Evolutionary conservation across 2,797 vertebrate species (phyloP).

Genomic region (Tolypeutes matacus): DNA sequence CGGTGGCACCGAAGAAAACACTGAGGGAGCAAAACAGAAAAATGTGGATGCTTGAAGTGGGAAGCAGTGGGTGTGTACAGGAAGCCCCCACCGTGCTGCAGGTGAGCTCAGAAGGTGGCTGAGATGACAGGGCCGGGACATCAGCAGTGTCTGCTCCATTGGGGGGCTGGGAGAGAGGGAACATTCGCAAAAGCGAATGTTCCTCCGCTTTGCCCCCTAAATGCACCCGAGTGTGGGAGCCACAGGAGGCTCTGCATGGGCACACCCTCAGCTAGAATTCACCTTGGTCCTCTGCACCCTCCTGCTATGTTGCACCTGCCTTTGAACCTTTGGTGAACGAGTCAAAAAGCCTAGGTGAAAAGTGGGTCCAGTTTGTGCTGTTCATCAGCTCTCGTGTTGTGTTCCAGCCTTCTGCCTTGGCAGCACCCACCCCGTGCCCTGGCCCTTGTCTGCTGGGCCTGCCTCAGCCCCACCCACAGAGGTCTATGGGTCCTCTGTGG

Average conservation of each 20-base stretch:
- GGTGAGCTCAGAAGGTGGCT: too few species aligned
- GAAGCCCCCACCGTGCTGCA: too few species aligned
- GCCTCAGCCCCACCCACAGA: too few species aligned
- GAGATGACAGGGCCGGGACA: background rate
- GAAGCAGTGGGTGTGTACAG: background rate
- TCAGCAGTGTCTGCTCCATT: background rate
- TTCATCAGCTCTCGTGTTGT: background rate
- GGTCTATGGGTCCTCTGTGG: background rate
- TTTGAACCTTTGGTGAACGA: background rate
- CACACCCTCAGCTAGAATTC: background rate
- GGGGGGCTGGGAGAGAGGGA: too few species aligned
- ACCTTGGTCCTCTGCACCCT: background rate
- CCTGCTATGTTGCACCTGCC: background rate
- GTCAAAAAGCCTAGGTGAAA: background rate
- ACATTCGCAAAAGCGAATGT: background rate
- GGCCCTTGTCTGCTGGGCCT: fast-evolving
- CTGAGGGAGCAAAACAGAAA: background rate
- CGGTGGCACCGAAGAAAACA: background rate
- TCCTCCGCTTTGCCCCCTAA: background rate
- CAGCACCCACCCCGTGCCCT: fast-evolving
- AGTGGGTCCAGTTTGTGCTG: background rate
- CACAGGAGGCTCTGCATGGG: background rate
- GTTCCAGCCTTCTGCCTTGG: background rate
- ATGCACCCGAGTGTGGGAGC: background rate
- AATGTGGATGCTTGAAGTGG: too few species aligned